phyloP scores from a whole-genome alignment of 2,888 invertebrate genomes.

The Drosophila rubida region DNA sequence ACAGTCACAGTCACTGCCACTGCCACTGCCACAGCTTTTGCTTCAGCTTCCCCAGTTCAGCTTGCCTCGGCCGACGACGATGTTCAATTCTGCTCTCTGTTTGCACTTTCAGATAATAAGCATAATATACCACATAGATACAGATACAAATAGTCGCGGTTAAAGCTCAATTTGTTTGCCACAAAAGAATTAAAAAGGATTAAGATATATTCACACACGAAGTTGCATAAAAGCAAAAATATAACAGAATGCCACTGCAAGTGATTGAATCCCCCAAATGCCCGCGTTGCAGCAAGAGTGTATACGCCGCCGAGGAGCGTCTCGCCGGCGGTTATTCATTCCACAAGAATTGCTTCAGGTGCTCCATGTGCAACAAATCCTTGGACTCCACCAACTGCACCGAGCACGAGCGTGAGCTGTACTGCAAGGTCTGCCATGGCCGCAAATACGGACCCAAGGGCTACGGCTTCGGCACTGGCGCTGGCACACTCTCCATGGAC shows the following conservation, averaged over 20 bases:
- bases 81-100: slow-evolving; percentile 58
- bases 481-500: slow-evolving; percentile 75
- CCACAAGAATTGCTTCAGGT: slow-evolving; percentile 79
- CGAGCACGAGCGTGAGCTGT: slow-evolving; percentile 72
- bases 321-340: slow-evolving; percentile 71
- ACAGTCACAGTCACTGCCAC: slow-evolving; percentile 9
- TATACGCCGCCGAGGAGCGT: slow-evolving; percentile 73
- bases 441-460: slow-evolving; percentile 72
- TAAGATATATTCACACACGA: slow-evolving; percentile 16
- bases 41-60: slow-evolving; percentile 27
- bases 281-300: slow-evolving; percentile 73
- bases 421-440: slow-evolving; percentile 71
- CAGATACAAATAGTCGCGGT: slow-evolving; percentile 48
- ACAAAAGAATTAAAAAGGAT: not conserved
- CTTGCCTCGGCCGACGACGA: slow-evolving; percentile 33
- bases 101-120: slow-evolving; percentile 76
- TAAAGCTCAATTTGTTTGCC: slow-evolving; percentile 34
- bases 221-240: slow-evolving; percentile 8
- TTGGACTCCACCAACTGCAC: slow-evolving; percentile 73
- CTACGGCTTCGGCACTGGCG: slow-evolving; percentile 72
- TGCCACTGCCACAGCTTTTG: slow-evolving; percentile 32
- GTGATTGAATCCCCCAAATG: slow-evolving; percentile 74
- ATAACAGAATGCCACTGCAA: slow-evolving; percentile 66
- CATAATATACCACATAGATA: slow-evolving; percentile 59
- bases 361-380: slow-evolving; percentile 77